These are phyloP conservation scores for Poeciliopsis turneri DNA, from an alignment of 2,797 vertebrate species.

Conservation along the genomic window DNA sequence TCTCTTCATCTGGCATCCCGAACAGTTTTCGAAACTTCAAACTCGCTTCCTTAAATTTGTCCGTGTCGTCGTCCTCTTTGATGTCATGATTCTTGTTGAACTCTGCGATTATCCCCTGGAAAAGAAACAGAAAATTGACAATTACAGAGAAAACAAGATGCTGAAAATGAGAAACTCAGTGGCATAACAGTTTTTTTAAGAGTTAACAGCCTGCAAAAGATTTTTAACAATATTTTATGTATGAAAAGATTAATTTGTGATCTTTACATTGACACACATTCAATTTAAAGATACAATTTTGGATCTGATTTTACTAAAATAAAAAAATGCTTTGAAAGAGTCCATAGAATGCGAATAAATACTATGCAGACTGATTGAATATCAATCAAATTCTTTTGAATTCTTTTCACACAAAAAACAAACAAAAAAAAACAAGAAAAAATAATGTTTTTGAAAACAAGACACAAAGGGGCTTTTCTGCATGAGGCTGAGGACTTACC, in stretches of 20 bases:
- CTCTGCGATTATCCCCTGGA: conserved; percentile 96
- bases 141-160: neutral
- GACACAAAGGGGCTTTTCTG: neutral
- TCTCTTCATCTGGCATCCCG: conserved; percentile 97
- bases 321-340: neutral
- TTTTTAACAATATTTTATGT: neutral
- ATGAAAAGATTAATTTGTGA: neutral
- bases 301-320: neutral
- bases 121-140: neutral
- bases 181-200: neutral
- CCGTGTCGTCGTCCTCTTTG: conserved; percentile 95
- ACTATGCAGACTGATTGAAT: neutral
- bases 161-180: neutral
- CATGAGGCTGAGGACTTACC: conserved; percentile 72
- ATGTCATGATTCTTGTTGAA: conserved; percentile 95
- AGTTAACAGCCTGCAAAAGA: neutral
- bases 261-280: too few relatives aligned
- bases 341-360: neutral
- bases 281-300: too few relatives aligned
- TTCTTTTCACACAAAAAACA: neutral
- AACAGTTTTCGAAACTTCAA: conserved; percentile 95
- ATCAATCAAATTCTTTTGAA: neutral
- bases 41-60: conserved; percentile 96
- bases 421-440: neutral
- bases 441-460: neutral